Conservation (phyloP, 1,140 invertebrate genomes). For the Neodiprion lecontei region DNA sequence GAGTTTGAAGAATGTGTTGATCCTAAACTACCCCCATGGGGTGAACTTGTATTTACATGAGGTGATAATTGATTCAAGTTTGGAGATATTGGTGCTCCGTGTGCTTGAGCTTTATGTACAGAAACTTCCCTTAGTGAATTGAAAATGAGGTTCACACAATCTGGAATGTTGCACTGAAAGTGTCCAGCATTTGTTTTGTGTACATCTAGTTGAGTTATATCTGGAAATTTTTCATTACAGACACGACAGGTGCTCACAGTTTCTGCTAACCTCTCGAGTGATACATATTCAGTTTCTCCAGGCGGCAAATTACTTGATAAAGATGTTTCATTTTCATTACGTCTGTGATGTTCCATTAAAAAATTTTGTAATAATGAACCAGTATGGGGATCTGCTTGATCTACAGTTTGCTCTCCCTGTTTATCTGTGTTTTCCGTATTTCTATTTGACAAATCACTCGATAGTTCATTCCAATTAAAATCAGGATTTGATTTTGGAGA, state of each 20-base stretch:
- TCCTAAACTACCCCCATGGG: constrained; percentile 15
- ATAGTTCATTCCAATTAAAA: constrained; percentile 50
- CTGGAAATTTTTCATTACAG: constrained; percentile 60
- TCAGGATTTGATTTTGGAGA: constrained; percentile 22
- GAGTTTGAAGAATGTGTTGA: constrained; percentile 31
- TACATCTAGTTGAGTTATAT: constrained; percentile 55
- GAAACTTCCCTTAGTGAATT: constrained; percentile 48
- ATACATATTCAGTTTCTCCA: constrained; percentile 58
- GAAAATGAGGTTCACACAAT: constrained; percentile 52
- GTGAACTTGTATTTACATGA: constrained; percentile 35
- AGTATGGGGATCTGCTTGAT: constrained; percentile 23
- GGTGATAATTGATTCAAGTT: constrained; percentile 44
- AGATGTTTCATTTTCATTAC: constrained; percentile 46
- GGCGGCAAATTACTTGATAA: constrained; percentile 37
- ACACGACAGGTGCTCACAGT: constrained; percentile 56
- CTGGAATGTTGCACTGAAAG: constrained; percentile 58
- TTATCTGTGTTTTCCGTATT: constrained; percentile 24
- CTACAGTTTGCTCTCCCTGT: constrained; percentile 25
- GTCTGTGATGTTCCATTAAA: constrained; percentile 52
- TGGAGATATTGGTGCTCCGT: constrained; percentile 50
- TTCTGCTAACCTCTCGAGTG: constrained; percentile 57
- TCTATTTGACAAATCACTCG: constrained; percentile 36
- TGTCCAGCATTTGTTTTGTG: constrained; percentile 57
- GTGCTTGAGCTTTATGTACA: constrained; percentile 53
- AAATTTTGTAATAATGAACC: constrained; percentile 52